Evolutionary conservation across 1,140 invertebrate species (phyloP).

Genomic region (Zaprionus davidi): DNA sequence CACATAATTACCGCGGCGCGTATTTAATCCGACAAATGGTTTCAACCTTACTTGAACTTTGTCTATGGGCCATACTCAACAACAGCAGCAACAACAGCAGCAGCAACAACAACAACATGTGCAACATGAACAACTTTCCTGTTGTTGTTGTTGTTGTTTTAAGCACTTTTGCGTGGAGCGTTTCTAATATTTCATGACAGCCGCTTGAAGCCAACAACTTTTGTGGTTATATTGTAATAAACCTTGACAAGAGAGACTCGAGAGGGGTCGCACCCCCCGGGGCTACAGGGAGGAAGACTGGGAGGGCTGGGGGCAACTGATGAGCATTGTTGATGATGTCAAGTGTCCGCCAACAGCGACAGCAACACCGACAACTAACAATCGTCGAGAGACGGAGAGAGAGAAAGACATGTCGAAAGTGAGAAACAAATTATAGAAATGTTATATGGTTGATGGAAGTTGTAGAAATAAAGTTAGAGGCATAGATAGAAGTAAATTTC

Average conservation of each 20-base stretch:
- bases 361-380: constrained; percentile 38
- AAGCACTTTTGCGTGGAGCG: constrained; percentile 58
- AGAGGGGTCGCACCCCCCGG: constrained; percentile 22
- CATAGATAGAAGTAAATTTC: no score
- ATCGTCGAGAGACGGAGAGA: neutral
- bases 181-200: constrained; percentile 80
- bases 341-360: constrained; percentile 52
- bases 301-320: constrained; percentile 21
- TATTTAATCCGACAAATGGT: constrained; percentile 82
- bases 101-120: constrained; percentile 45
- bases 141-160: constrained; percentile 55
- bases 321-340: constrained; percentile 65
- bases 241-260: constrained; percentile 73
- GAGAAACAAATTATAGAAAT: no score
- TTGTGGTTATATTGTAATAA: constrained; percentile 80
- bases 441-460: no score
- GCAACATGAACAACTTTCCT: constrained; percentile 47
- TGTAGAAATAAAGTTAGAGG: no score
- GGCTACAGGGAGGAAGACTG: constrained; percentile 6
- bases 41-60: constrained; percentile 82
- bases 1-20: constrained; percentile 81
- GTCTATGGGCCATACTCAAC: constrained; percentile 69
- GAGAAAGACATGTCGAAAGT: no score
- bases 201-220: constrained; percentile 64
- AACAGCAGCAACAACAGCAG: constrained; percentile 23